Conservation (phyloP, 2,888 invertebrate species). For the Pyralis farinalis region DNA sequence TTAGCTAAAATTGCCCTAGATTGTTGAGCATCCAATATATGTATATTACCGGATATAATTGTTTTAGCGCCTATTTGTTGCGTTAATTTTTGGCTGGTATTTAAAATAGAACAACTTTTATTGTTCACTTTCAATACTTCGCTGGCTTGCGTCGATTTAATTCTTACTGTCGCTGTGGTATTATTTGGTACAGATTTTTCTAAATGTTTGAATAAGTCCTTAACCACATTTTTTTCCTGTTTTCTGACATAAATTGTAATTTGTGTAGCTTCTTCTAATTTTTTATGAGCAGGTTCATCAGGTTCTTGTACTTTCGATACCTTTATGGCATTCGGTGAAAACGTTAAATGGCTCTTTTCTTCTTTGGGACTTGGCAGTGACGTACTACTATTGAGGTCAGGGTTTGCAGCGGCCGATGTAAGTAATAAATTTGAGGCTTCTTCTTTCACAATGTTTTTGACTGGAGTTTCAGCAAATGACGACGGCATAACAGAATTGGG, state of each 20-base stretch:
- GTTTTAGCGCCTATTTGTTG: conserved; percentile 73
- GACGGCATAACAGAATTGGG: conserved; percentile 95
- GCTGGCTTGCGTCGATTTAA: conserved; percentile 53
- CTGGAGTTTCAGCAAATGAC: conserved; percentile 79
- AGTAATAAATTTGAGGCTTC: conserved; percentile 70
- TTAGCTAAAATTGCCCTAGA: conserved; percentile 75
- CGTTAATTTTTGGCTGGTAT: conserved; percentile 65
- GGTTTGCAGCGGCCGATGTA: conserved; percentile 60
- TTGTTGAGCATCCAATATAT: conserved; percentile 74
- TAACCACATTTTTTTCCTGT: conserved; percentile 81
- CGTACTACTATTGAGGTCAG: conserved; percentile 48
- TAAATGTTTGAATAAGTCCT: conserved; percentile 83
- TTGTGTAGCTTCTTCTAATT: conserved; percentile 71
- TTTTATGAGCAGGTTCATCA: conserved; percentile 47
- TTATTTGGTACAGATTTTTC: conserved; percentile 60
- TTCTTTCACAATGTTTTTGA: conserved; percentile 69
- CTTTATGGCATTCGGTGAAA: conserved; percentile 86
- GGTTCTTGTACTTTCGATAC: conserved; percentile 74
- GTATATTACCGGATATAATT: conserved; percentile 77
- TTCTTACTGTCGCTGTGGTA: conserved; percentile 57
- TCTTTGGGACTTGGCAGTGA: conserved; percentile 83
- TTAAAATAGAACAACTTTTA: conserved; percentile 71
- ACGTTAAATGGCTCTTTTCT: conserved; percentile 86
- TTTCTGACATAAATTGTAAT: conserved; percentile 73
- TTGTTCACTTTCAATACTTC: conserved; percentile 70